Conservation (phyloP, 2,113 vertebrate species). For the Pardalotus punctatus region DNA sequence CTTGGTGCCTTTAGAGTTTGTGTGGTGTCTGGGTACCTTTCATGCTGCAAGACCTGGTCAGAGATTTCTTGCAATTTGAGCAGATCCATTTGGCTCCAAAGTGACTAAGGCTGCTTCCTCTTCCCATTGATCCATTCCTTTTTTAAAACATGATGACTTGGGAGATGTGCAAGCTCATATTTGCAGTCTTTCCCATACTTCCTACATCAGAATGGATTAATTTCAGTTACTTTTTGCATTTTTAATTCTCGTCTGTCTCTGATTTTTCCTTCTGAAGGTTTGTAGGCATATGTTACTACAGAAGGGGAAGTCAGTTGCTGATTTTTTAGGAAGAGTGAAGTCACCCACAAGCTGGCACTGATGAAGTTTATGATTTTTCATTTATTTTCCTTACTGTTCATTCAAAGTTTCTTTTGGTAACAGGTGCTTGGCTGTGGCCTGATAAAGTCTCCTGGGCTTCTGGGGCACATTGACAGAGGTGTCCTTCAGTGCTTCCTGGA, state of each 20-base stretch:
- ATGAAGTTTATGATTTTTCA: not conserved
- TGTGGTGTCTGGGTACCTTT: not conserved
- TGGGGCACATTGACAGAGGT: not conserved
- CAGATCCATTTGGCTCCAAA: not conserved
- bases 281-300: not conserved
- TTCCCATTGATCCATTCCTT: not conserved
- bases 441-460: not conserved
- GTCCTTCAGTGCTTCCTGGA: not conserved
- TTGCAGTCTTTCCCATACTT: not conserved
- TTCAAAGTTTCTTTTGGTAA: not conserved
- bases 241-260: not conserved
- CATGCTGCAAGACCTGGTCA: not conserved
- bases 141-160: not conserved
- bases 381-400: not conserved
- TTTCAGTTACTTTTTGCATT: constrained; percentile 15
- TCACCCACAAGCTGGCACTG: not conserved
- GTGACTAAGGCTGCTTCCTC: not conserved
- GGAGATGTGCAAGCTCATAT: not conserved
- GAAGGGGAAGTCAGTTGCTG: not conserved
- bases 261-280: not conserved
- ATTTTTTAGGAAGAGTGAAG: not conserved
- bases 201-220: not conserved
- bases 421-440: not conserved
- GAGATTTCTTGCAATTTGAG: not conserved
- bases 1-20: not conserved